Conservation (phyloP, 2,797 vertebrate genomes). For the Coendou prehensilis region DNA sequence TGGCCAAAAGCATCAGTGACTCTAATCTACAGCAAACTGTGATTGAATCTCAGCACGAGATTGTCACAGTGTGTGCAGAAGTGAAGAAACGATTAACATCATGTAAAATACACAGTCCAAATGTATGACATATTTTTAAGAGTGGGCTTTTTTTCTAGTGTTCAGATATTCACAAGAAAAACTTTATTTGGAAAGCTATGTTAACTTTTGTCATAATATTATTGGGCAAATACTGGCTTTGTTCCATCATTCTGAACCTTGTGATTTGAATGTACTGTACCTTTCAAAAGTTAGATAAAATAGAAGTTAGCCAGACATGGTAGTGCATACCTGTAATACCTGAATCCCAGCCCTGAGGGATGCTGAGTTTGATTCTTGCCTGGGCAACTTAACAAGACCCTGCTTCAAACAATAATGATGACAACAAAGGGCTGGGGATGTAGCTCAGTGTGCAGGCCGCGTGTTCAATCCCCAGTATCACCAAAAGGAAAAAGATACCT, state of each 20-base stretch:
- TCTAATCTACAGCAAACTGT: neutral
- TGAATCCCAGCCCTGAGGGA: neutral
- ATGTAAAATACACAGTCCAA: neutral
- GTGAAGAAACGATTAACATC: neutral
- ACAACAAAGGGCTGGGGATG: neutral
- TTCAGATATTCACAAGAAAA: neutral
- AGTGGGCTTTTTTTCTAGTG: neutral
- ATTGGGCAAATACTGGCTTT: slow-evolving; percentile 18
- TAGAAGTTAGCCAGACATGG: neutral
- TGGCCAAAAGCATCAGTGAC: neutral
- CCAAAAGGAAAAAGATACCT: neutral
- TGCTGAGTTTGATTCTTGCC: neutral
- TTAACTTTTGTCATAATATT: slow-evolving; percentile 43
- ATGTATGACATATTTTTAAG: neutral
- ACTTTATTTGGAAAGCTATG: neutral
- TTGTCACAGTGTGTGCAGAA: neutral
- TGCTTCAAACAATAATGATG: neutral
- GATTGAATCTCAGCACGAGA: neutral
- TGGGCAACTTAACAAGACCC: neutral
- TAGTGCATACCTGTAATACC: neutral
- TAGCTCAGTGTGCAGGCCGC: neutral
- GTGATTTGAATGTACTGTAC: neutral
- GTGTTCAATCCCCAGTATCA: neutral
- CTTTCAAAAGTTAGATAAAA: slow-evolving; percentile 32
- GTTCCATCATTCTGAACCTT: slow-evolving; percentile 33